Evolutionary conservation across 2,888 invertebrate genomes (phyloP), one percentile per base, ranked within the genome.

Genomic region (Scelioninae gen. 1): DNA sequence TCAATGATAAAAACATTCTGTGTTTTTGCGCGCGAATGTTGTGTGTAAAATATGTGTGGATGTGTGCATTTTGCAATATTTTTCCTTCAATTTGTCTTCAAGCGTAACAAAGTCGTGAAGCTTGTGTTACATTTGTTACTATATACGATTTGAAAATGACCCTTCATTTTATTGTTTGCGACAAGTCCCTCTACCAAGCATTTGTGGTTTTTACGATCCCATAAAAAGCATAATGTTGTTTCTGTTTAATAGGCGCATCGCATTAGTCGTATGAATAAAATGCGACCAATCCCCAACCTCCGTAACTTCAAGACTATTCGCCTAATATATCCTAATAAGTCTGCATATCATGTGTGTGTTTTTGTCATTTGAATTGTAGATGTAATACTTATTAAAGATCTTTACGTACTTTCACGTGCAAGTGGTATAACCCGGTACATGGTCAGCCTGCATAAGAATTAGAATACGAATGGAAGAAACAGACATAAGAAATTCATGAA

Each of bases 371-470:
- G 1, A 71, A 76, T 60, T 43, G 32, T 65, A 62, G 51, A 62
- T 69, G 55, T 53, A 31, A 66, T 60, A 45, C 49, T 38, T 40
- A 15, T 31, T 51, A 45, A 32, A 49, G 38, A 68, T 38, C 40
- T 53, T 32, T 32, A 23, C 29, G 62, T 56, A 56, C 51, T 53
- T 49, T 58, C 15, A 66, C 23, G 60, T 31, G 51, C 56, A 43
- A 80, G 80, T 80, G 80, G 60, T 80, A 78, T 78, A 66, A 79
- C 66, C 47, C 74, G 56, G 76, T 78, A 82, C 78, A 86, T 66
- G 84, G 84, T 84, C 86, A 84, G 86, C 72, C 85, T 65, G 58
- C 62, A 71, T 51, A 40, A 62, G 65, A 72, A 71, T 51, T 56
- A 40, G 53, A 77, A 40, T 66, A 53, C 63, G 23, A 74, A 38